Evolutionary conservation across 2,797 vertebrate genomes (phyloP), one percentile per base, ranked within the genome.

Genomic region (Mormyrops attenuatus): DNA sequence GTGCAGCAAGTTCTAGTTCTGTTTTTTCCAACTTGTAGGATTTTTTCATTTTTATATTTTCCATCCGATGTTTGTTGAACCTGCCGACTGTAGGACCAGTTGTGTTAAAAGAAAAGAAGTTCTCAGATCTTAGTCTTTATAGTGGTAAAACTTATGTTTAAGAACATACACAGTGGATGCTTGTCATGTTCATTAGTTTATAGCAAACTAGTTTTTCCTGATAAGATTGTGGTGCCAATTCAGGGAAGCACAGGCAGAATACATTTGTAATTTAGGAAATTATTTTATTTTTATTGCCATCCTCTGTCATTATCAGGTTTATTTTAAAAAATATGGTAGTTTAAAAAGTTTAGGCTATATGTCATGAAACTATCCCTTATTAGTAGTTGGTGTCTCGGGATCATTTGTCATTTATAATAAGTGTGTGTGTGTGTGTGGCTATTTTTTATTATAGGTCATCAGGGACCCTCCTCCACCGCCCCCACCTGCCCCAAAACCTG

Each of bases 401-500:
- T 63, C 7, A 26, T 63, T 63, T 63, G 60, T 9, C 60, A 9
- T 66, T 66, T 30, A 26, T 26, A 66, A 80, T 38, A 80, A 4
- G 15, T 82, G 15, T 20, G 1, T 44, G 38, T 41, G 44, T 47
- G 44, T 44, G 5, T 85, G 44, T 5, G 9, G 17, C 52, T 6
- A 34, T 22, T 8, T 57, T 80, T 1, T n/a, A n/a, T 92, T 17
- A 15, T 93, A 96, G 96, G 95, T 96, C 89, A 97, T 96, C 91
- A 94, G 94, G 93, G 95, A 97, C 90, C 96, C 95, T 0, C 95
- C 95, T 0, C 95, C 95, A 0, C 95, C 95, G 0, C 95, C 95
- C 20, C 95, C 93, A 41, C 92, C 92, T 50, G 93, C 93, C 44
- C 95, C 94, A 15, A 50, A 91, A 41, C 89, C 94, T 88, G 96